Conservation (phyloP, 2,888 invertebrate species). For the Tipula helvola region DNA sequence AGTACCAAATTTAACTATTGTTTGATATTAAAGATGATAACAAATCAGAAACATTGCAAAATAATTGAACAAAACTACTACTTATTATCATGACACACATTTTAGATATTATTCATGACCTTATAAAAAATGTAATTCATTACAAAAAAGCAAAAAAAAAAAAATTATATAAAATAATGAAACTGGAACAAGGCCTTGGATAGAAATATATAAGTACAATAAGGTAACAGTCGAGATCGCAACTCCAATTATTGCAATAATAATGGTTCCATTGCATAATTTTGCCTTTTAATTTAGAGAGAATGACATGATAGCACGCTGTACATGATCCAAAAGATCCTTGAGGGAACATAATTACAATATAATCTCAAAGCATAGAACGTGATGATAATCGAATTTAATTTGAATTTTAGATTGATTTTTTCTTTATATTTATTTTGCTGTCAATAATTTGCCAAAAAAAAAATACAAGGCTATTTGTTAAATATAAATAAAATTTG, state of each 20-base stretch:
- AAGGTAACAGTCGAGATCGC: background rate
- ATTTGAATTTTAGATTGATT: background rate
- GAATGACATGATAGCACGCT: background rate
- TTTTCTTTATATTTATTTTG: background rate
- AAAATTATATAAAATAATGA: background rate
- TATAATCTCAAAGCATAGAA: background rate
- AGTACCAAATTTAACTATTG: background rate
- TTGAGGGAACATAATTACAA: background rate
- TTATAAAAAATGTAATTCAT: background rate
- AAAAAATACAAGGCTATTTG: background rate
- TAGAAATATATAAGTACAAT: background rate
- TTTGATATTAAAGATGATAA: background rate
- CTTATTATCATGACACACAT: background rate
- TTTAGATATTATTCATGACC: conserved; percentile 4
- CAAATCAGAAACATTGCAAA: background rate
- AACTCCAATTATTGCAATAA: background rate
- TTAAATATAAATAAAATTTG: background rate
- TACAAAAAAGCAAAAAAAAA: background rate
- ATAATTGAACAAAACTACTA: background rate
- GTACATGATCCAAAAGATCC: background rate
- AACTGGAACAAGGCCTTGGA: background rate
- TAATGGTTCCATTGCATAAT: background rate
- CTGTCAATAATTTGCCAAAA: background rate
- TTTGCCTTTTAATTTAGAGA: background rate
- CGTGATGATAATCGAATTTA: background rate